These are phyloP conservation scores for Spinibarbus caldwelli DNA, from an alignment of 2,797 vertebrate species.

Conservation along the genomic window DNA sequence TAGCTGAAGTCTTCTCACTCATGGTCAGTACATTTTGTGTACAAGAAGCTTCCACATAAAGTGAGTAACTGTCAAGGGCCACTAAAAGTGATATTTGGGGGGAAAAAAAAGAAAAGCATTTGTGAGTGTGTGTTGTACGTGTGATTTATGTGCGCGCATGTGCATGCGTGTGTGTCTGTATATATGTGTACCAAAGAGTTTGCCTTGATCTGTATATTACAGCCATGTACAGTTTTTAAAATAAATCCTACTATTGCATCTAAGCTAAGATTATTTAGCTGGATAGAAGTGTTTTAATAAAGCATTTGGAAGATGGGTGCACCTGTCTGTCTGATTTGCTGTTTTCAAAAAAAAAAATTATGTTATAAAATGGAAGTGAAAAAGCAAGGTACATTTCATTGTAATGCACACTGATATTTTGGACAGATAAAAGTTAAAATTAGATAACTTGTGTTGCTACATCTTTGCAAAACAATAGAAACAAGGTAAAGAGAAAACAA, in stretches of 20 bases:
- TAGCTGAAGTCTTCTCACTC: constrained; percentile 72
- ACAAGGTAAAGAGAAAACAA: background rate
- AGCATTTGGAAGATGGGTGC: constrained; percentile 74
- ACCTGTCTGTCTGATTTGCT: constrained; percentile 10
- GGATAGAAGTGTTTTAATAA: constrained; percentile 83
- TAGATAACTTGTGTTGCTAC: background rate
- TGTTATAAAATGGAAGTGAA: background rate
- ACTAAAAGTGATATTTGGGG: constrained; percentile 61
- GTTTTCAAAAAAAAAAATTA: constrained; percentile 4
- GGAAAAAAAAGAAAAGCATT: constrained; percentile 54
- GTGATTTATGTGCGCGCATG: constrained; percentile 26
- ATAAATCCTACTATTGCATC: constrained; percentile 79
- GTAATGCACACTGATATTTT: background rate
- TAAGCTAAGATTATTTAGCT: constrained; percentile 80
- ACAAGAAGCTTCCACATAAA: constrained; percentile 65
- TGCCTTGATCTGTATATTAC: constrained; percentile 84
- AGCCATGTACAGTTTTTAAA: constrained; percentile 86
- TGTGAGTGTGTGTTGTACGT: constrained; percentile 21
- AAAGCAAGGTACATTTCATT: background rate
- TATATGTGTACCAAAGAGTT: constrained; percentile 87
- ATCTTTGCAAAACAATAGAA: background rate
- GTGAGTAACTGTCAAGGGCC: constrained; percentile 63
- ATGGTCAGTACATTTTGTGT: constrained; percentile 69
- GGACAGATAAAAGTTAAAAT: background rate
- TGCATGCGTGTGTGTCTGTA: constrained; percentile 50